phyloP scores from a whole-genome alignment of 2,113 vertebrate genomes.

The Vimba vimba region DNA sequence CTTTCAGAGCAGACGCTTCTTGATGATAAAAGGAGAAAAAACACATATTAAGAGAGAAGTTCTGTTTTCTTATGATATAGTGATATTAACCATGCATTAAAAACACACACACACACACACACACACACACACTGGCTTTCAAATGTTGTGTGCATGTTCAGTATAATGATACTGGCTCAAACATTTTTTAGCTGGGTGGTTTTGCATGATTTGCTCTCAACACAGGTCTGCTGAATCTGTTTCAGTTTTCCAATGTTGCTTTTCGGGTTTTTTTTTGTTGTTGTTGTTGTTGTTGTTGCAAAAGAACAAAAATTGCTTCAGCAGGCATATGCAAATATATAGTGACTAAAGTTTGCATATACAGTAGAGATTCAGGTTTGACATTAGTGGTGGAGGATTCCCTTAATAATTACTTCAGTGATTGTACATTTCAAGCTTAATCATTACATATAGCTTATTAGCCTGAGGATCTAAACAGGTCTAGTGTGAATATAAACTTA shows the following conservation, averaged over 20 bases:
- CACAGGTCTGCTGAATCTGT: background rate
- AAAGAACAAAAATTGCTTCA: background rate
- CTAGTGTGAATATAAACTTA: background rate
- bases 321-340: background rate
- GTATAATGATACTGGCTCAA: background rate
- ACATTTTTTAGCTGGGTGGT: background rate
- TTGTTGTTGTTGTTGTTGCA: background rate
- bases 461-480: background rate
- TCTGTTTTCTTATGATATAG: conserved; percentile 22
- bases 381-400: background rate
- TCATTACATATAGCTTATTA: background rate
- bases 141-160: conserved; percentile 5
- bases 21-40: background rate
- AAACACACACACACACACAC: too few relatives aligned
- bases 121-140: conserved; percentile 1
- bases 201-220: background rate
- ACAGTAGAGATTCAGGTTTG: background rate
- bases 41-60: conserved; percentile 1
- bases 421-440: background rate
- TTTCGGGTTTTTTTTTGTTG: too few relatives aligned
- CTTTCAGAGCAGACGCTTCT: background rate
- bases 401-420: background rate
- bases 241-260: background rate
- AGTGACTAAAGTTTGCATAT: background rate
- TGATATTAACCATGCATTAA: conserved; percentile 27